Evolutionary conservation across 1,140 invertebrate genomes (phyloP), one percentile per base, ranked within the genome.

Genomic region (Magallana ariakensis): DNA sequence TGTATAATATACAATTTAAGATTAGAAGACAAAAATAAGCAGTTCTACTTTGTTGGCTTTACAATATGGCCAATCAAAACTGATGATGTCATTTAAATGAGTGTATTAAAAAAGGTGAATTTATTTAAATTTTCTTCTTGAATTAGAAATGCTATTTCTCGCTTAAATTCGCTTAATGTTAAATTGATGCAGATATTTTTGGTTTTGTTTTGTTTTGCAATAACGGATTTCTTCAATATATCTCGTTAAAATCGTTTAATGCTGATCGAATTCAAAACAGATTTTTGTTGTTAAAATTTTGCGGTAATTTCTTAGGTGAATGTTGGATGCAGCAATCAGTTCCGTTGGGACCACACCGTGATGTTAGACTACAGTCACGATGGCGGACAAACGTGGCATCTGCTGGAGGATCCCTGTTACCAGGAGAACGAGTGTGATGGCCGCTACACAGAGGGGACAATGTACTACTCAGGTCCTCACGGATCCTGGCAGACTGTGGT

Each of bases 401-500:
- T 94, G 26, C 90, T 94, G 9, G 85, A 88, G n/a, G 90, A 92
- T 56, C 91, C 93, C 6, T 94, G 94, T 87, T 94, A 94, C 88
- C 91, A 91, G 66, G 91, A 92, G 22, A 90, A 92, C 88, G 91
- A 93, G 26, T 94, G 94, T 88, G 85, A 92, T 22, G 89, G 87
- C 4, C 81, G 90, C 53, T 86, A 92, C 84, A 91, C 85, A 9
- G 93, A 94, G 85, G 94, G 92, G 4, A 93, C 91, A 83, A 91
- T 94, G n/a, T 94, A 93, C 84, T 93, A 93, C 87, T 90, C 93
- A 15, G 94, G 94, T 58, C 93, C 93, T n/a, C 92, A 94, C 88
- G 94, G 94, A 84, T 91, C 92, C 54, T 94, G 94, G 94, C 90
- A 90, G 16, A 88, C 90, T 10, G 90, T 94, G 11, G 89, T 94